Conservation (phyloP, 2,113 vertebrate species). For the Struthio camelus region DNA sequence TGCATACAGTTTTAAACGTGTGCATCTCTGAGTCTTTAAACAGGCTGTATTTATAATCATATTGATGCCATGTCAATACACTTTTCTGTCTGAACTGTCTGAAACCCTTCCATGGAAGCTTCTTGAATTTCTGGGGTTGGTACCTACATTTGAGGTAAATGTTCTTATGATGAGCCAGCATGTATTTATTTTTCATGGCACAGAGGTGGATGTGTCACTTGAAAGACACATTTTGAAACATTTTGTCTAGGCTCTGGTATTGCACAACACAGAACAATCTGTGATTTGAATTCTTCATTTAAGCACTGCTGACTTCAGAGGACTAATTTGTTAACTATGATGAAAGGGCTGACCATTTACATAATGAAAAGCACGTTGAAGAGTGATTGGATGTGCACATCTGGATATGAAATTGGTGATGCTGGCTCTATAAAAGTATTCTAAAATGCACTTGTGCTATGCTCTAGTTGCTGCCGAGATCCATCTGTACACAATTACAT, state of each 20-base stretch:
- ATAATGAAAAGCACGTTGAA: conserved; percentile 51
- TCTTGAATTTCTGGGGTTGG: not conserved
- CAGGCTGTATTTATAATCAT: not conserved
- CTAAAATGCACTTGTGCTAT: not conserved
- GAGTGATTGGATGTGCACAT: conserved; percentile 41
- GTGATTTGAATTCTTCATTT: not conserved
- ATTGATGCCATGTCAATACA: not conserved
- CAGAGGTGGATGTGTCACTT: not conserved
- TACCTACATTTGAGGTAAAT: not conserved
- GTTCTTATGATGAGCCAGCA: not conserved
- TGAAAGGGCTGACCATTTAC: conserved; percentile 26
- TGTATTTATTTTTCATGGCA: not conserved
- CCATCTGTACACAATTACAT: conserved; percentile 71
- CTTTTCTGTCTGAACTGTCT: not conserved
- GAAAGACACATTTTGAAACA: not conserved
- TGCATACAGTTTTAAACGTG: not conserved
- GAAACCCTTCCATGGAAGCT: not conserved
- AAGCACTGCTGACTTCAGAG: not conserved
- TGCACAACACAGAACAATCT: not conserved
- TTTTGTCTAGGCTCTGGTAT: not conserved
- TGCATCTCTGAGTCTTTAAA: not conserved
- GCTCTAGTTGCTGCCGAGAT: not conserved
- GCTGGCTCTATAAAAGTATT: conserved; percentile 1
- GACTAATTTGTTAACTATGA: conserved; percentile 10
- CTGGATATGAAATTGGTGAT: conserved; percentile 44